These are phyloP conservation scores for Lycodopsis pacificus DNA, from an alignment of 2,797 vertebrate species.

Conservation along the genomic window DNA sequence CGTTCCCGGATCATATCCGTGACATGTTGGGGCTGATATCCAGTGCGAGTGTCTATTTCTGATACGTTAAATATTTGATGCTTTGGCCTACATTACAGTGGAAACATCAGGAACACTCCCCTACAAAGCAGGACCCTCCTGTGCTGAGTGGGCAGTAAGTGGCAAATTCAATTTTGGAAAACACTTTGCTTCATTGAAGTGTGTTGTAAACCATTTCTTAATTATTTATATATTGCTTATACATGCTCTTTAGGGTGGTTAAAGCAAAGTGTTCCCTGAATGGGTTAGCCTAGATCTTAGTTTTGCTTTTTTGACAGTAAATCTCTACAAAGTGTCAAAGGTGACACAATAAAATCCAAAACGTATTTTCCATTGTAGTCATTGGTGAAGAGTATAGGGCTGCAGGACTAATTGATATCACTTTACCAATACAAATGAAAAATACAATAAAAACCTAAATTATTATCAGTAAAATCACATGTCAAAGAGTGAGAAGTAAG, in stretches of 20 bases:
- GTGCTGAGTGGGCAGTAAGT: constrained; percentile 83
- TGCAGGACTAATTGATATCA: no score
- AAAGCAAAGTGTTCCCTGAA: background rate
- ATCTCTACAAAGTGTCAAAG: background rate
- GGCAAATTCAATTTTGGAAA: background rate
- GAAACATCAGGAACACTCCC: constrained; percentile 70
- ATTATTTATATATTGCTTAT: background rate
- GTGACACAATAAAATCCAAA: background rate
- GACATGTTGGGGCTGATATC: constrained; percentile 15
- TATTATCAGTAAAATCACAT: no score
- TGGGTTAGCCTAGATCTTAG: background rate
- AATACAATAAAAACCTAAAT: no score
- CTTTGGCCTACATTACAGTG: constrained; percentile 75
- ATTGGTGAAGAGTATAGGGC: background rate
- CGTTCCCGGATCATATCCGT: background rate
- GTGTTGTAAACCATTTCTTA: background rate
- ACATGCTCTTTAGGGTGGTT: background rate
- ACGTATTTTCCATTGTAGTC: background rate
- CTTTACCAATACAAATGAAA: no score
- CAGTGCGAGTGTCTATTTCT: background rate
- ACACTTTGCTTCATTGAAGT: background rate
- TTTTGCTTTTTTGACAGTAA: background rate
- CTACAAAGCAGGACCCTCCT: constrained; percentile 79
- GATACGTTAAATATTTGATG: constrained; percentile 45
- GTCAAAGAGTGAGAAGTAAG: no score